A percentile compares a stretch with the other conserved stretches of the same genome.
Evolutionary conservation across 2,797 vertebrate genomes (phyloP).

Genomic region (Craterocephalus amniculus): DNA sequence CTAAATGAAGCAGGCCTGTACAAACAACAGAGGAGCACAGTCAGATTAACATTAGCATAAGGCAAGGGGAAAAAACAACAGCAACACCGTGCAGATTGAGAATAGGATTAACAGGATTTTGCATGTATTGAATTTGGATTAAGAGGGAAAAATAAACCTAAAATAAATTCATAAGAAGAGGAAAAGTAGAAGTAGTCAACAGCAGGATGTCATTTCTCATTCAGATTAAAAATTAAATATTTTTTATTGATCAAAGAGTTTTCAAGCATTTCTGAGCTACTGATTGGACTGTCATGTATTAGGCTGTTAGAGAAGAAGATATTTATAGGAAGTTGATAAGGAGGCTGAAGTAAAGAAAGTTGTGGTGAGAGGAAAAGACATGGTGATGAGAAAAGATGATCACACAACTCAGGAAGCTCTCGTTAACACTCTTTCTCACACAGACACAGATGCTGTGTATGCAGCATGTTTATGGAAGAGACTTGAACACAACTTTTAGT

Average conservation of each 20-base stretch:
- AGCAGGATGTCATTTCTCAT: constrained; percentile 16
- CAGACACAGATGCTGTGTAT: constrained; percentile 4
- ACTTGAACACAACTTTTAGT: constrained; percentile 59
- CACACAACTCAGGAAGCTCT: constrained; percentile 24
- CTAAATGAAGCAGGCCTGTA: constrained; percentile 55
- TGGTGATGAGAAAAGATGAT: constrained; percentile 44
- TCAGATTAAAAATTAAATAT: not conserved
- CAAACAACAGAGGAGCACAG: constrained; percentile 64
- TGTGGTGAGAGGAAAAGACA: constrained; percentile 40
- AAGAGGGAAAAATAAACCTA: constrained; percentile 35
- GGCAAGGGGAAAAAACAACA: constrained; percentile 38
- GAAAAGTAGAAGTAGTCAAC: not conserved
- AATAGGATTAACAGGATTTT: constrained; percentile 68
- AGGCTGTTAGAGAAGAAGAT: not conserved
- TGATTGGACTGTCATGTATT: not conserved
- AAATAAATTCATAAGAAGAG: constrained; percentile 29
- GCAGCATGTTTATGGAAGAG: constrained; percentile 23
- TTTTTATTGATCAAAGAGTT: not conserved
- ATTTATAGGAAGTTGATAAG: not conserved
- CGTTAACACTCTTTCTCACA: not conserved
- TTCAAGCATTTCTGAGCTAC: constrained; percentile 29
- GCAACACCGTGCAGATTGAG: constrained; percentile 56
- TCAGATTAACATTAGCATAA: constrained; percentile 73
- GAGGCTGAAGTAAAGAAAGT: constrained; percentile 72
- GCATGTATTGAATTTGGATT: constrained; percentile 66